Conservation (phyloP, 2,888 invertebrate species). For the Stenoptilia bipunctidactyla region DNA sequence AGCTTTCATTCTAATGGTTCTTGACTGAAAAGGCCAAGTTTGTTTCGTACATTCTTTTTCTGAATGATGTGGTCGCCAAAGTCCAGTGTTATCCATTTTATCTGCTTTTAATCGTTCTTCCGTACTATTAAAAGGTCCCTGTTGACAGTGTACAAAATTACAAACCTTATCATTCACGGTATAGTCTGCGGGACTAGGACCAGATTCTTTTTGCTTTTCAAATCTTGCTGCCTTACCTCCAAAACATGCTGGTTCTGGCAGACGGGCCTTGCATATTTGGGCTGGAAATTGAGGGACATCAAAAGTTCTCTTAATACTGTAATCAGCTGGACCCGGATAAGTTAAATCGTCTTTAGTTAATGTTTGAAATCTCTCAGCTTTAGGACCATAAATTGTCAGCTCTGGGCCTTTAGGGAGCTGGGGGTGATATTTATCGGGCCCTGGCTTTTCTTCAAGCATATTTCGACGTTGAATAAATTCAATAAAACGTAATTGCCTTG, state of each 20-base stretch:
- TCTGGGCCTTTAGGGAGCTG: slow-evolving; percentile 25
- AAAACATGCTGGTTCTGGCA: slow-evolving; percentile 37
- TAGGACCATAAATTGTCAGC: slow-evolving; percentile 30
- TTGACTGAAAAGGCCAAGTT: slow-evolving; percentile 46
- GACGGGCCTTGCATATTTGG: slow-evolving; percentile 25
- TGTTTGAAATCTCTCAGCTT: slow-evolving; percentile 29
- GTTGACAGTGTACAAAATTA: slow-evolving; percentile 25
- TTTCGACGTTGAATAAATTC: slow-evolving; percentile 40
- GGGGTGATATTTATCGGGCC: slow-evolving; percentile 41
- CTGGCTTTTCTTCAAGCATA: slow-evolving; percentile 33
- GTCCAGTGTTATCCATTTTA: slow-evolving; percentile 20
- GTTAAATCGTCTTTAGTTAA: slow-evolving; percentile 16
- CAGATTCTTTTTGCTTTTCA: slow-evolving; percentile 25
- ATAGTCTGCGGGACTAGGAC: slow-evolving; percentile 45
- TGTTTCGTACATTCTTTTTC: slow-evolving; percentile 19
- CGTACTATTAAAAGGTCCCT: slow-evolving; percentile 36
- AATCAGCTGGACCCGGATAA: slow-evolving; percentile 39
- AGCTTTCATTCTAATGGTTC: slow-evolving; percentile 36
- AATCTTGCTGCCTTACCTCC: slow-evolving; percentile 40
- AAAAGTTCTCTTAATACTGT: slow-evolving; percentile 38
- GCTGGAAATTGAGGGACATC: slow-evolving; percentile 26
- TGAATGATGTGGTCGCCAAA: neutral
- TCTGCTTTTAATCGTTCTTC: slow-evolving; percentile 31
- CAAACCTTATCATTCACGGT: slow-evolving; percentile 20
- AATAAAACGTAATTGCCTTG: slow-evolving; percentile 43